Evolutionary conservation across 2,888 invertebrate genomes (phyloP).

Genomic region (Erebia epiphron): DNA sequence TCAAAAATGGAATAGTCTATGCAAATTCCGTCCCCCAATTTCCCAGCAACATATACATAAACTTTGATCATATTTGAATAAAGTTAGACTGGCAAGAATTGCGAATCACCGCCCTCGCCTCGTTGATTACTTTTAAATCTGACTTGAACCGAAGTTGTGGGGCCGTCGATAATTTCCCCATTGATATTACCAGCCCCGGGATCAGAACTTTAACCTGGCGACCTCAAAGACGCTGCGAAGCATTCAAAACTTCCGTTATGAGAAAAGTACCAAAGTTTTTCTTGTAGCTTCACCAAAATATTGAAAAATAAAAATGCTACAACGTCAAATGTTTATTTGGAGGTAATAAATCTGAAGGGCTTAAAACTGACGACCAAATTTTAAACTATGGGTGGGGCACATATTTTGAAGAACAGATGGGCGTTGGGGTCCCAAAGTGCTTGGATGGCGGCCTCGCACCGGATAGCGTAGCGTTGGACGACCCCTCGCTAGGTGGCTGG

Average conservation of each 20-base stretch:
- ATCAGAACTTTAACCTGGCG: slow-evolving; percentile 41
- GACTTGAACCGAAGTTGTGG: slow-evolving; percentile 39
- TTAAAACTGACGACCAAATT: too few relatives aligned
- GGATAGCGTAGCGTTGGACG: too few relatives aligned
- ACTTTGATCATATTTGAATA: slow-evolving; percentile 29
- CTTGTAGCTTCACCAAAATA: too few relatives aligned
- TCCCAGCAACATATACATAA: slow-evolving; percentile 24
- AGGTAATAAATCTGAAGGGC: too few relatives aligned
- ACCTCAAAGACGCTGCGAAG: slow-evolving; percentile 42
- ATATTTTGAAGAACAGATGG: too few relatives aligned
- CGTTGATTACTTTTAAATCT: slow-evolving; percentile 53
- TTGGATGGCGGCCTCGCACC: too few relatives aligned
- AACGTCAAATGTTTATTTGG: too few relatives aligned
- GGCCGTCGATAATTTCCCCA: slow-evolving; percentile 44
- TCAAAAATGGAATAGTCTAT: slow-evolving; percentile 10
- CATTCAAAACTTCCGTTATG: slow-evolving; percentile 43
- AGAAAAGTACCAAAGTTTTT: slow-evolving; percentile 32
- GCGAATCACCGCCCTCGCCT: slow-evolving; percentile 44
- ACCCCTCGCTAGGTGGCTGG: too few relatives aligned
- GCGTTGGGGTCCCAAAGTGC: too few relatives aligned
- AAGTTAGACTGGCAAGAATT: slow-evolving; percentile 27
- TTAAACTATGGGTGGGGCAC: too few relatives aligned
- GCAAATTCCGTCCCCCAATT: slow-evolving; percentile 23
- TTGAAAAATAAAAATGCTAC: too few relatives aligned
- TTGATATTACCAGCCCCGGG: slow-evolving; percentile 42